These are phyloP conservation scores for Pammene aurita DNA, from an alignment of 2,888 invertebrate genomes.

Conservation along the genomic window DNA sequence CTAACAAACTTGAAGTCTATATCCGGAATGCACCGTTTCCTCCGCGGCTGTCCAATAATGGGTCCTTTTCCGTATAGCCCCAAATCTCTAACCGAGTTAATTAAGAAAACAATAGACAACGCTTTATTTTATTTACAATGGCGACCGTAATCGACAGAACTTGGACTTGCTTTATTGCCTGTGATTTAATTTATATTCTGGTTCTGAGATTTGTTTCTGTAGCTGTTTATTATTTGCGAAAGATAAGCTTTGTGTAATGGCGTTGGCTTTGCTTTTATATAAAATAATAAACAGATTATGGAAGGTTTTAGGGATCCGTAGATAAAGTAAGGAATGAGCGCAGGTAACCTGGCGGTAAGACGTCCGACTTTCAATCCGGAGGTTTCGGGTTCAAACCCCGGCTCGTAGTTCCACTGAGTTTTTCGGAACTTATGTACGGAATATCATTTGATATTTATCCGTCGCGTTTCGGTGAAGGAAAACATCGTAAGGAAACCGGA, in stretches of 20 bases:
- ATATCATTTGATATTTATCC: too few species aligned
- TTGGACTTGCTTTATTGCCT: slow-evolving; percentile 19
- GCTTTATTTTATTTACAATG: slow-evolving; percentile 20
- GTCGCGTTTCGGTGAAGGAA: too few species aligned
- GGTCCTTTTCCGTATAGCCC: slow-evolving; percentile 11
- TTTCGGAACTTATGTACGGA: too few species aligned
- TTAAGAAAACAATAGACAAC: slow-evolving; percentile 16
- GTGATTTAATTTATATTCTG: slow-evolving; percentile 9
- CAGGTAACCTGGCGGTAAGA: too few species aligned
- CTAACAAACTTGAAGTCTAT: not conserved
- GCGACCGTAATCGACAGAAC: slow-evolving; percentile 13
- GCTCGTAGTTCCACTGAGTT: too few species aligned
- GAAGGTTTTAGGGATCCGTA: too few species aligned
- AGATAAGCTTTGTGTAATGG: slow-evolving; percentile 2
- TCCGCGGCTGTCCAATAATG: slow-evolving; percentile 14
- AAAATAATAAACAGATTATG: not conserved
- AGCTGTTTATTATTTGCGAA: slow-evolving; percentile 6
- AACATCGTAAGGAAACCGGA: too few species aligned
- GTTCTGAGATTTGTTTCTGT: not conserved
- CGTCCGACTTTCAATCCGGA: too few species aligned
- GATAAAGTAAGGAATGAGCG: too few species aligned
- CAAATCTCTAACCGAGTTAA: slow-evolving; percentile 25
- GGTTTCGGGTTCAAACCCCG: too few species aligned
- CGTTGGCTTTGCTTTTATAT: not conserved
- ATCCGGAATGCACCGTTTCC: not conserved